Conservation (phyloP, 2,113 vertebrate species). For the Apeltes quadracus region DNA sequence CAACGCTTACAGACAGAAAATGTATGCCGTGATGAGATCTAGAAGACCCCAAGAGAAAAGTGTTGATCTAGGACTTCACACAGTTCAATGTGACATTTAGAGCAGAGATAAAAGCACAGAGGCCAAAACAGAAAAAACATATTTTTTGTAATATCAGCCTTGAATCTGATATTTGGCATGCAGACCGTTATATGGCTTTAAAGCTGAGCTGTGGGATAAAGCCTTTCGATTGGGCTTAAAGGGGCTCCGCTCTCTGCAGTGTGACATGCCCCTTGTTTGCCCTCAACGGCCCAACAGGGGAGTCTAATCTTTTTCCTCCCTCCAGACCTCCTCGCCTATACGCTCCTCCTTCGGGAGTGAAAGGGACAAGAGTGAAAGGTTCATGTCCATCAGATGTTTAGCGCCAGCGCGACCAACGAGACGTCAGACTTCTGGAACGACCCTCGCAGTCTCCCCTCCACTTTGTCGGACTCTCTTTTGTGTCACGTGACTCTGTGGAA, state of each 20-base stretch:
- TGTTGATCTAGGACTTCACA: background rate
- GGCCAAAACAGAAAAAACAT: slow-evolving; percentile 4
- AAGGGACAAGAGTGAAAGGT: slow-evolving; percentile 10
- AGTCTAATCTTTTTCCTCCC: slow-evolving; percentile 41
- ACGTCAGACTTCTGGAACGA: background rate
- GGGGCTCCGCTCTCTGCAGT: slow-evolving; percentile 48
- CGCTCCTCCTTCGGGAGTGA: slow-evolving; percentile 8
- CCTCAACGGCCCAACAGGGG: slow-evolving; percentile 35
- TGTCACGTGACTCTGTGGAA: background rate
- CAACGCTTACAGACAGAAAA: no score
- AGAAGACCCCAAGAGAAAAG: background rate
- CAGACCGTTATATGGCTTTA: slow-evolving; percentile 44
- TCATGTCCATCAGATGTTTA: background rate
- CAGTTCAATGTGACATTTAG: slow-evolving; percentile 10
- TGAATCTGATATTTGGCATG: slow-evolving; percentile 56
- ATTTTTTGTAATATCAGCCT: slow-evolving; percentile 11
- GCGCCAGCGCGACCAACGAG: background rate
- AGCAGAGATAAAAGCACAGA: slow-evolving; percentile 1
- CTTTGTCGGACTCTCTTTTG: background rate
- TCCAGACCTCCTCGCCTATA: background rate
- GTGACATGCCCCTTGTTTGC: slow-evolving; percentile 49
- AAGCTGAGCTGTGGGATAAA: slow-evolving; percentile 62
- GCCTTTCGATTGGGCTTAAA: slow-evolving; percentile 47
- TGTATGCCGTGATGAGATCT: background rate
- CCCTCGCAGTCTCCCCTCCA: background rate